Percentiles rank a stretch among this genome's conserved stretches.
Evolutionary conservation across 2,888 invertebrate genomes (phyloP).

Genomic region (Drosophila hamatofila): DNA sequence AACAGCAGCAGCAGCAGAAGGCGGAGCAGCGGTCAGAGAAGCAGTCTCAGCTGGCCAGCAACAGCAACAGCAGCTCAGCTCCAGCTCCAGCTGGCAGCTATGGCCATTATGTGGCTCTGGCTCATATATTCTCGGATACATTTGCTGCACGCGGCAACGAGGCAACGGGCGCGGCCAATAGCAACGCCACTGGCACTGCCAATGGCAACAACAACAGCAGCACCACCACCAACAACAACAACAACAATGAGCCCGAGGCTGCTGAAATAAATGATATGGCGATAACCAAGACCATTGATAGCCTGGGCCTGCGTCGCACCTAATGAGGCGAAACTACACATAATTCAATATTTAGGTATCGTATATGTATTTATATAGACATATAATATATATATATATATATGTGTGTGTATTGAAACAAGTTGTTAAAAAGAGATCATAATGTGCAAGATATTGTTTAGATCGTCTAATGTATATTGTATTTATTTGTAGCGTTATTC

Average conservation of each 20-base stretch:
- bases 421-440: conserved; percentile 42
- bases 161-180: conserved; percentile 4
- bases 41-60: not conserved
- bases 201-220: conserved; percentile 4
- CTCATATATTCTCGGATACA: conserved; percentile 43
- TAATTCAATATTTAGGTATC: conserved; percentile 28
- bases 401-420: conserved; percentile 39
- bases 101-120: conserved; percentile 43
- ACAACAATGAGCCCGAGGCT: conserved; percentile 24
- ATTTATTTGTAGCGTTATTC: conserved; percentile 27
- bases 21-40: not conserved
- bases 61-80: not conserved
- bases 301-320: conserved; percentile 48
- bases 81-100: conserved; percentile 8
- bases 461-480: conserved; percentile 37
- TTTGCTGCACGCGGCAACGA: conserved; percentile 6
- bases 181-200: not conserved
- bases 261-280: conserved; percentile 45
- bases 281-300: conserved; percentile 48
- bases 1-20: conserved; percentile 2
- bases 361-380: not conserved
- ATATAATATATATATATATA: not conserved
- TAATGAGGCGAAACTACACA: conserved; percentile 14
- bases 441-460: conserved; percentile 56
- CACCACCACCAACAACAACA: not conserved